Base-by-base conservation (phyloP, 2,113 vertebrate genomes). In the Danionella cerebrum region DNA sequence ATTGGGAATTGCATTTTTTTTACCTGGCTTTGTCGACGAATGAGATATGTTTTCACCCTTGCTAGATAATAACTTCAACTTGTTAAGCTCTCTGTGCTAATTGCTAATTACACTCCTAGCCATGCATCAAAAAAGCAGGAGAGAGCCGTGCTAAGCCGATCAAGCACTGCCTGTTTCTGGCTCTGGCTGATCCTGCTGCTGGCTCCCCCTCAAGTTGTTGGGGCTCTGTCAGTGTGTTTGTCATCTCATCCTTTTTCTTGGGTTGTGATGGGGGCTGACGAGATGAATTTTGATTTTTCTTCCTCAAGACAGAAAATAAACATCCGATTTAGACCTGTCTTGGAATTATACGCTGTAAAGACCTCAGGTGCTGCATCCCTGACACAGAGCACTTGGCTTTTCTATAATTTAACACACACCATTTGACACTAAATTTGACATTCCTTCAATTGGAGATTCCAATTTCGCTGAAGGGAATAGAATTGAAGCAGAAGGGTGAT, bases 21-120 rank as follows among this genome's bases (percentile, higher is more conserved):
- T 5, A 62, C 65, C 18, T 69, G 33, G 73, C 38, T 50, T 24
- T 64, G 71, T 79, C 69, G 68, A 70, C 67, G 59, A 22, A 1
- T 42, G 38, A 67, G 41, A 62, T 62, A 18, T 58, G 47, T 48
- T 54, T 65, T 55, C n/a, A 72, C 39, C 19, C 42, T 52, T 54
- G 57, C 69, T 62, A 68, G 77, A 82, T 84, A 80, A 78, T 78
- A 81, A 79, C 66, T 77, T 78, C 72, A 80, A 82, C 74, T 76
- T 35, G 72, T 78, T 83, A 84, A 88, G 84, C 35, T 76, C 68
- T 72, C 72, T 76, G 79, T 81, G 79, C 83, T 86, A 87, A 82
- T 87, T 84, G 83, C 81, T 86, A 83, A 89, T 88, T 85, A 82
- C 76, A 80, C 62, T 71, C 39, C 38, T 77, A 71, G 69, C 38